Evolutionary conservation across 1,140 invertebrate genomes (phyloP).

Genomic region (Brachionus rotundiformis): DNA sequence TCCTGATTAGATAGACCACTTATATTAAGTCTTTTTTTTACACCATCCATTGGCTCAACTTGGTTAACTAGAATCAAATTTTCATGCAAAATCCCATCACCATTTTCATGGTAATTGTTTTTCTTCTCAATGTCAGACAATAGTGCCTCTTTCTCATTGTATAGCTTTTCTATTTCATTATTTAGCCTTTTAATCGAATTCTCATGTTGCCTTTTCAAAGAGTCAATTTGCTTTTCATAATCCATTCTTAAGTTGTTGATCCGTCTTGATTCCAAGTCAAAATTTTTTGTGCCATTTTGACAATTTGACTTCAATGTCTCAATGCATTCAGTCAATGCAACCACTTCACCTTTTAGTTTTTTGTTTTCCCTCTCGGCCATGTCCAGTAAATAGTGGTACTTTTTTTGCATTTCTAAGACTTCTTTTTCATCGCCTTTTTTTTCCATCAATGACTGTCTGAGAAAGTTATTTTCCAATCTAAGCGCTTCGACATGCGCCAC

Average conservation of each 20-base stretch:
- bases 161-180: slow-evolving; percentile 45
- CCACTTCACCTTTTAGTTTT: slow-evolving; percentile 28
- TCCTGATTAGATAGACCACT: background rate
- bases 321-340: slow-evolving; percentile 25
- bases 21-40: background rate
- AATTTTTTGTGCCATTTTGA: background rate
- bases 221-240: slow-evolving; percentile 42
- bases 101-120: background rate
- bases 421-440: slow-evolving; percentile 52
- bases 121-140: background rate
- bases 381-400: slow-evolving; percentile 32
- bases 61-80: background rate
- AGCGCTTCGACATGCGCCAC: slow-evolving; percentile 39
- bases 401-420: slow-evolving; percentile 34
- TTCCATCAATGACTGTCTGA: slow-evolving; percentile 6
- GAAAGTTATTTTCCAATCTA: slow-evolving; percentile 27
- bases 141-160: slow-evolving; percentile 20
- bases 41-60: background rate
- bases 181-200: background rate
- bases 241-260: slow-evolving; percentile 14
- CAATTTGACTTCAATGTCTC: background rate
- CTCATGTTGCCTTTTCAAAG: slow-evolving; percentile 29
- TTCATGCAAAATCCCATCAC: background rate
- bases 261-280: background rate
- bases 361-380: slow-evolving; percentile 28